Evolutionary conservation across 1,140 invertebrate genomes (phyloP).

Genomic region (Homalodisca vitripennis): DNA sequence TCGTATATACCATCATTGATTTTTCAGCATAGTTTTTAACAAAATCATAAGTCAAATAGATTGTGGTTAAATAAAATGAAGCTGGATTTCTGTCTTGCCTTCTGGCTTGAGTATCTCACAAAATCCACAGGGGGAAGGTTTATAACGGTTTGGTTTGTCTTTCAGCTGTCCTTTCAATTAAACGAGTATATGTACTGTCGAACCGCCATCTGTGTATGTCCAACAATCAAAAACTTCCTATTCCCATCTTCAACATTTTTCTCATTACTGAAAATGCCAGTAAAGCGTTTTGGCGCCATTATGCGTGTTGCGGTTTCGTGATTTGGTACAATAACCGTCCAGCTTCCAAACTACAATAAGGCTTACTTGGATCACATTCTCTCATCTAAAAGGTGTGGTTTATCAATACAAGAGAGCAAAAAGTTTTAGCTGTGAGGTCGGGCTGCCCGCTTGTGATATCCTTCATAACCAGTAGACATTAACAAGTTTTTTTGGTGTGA

Average conservation of each 20-base stretch:
- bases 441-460: constrained; percentile 47
- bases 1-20: not conserved
- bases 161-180: constrained; percentile 42
- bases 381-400: constrained; percentile 43
- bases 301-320: constrained; percentile 47
- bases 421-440: constrained; percentile 47
- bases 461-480: constrained; percentile 50
- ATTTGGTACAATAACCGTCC: no score
- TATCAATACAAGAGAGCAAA: constrained; percentile 45
- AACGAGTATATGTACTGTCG: constrained; percentile 47
- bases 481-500: constrained; percentile 42
- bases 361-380: constrained; percentile 8
- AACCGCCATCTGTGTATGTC: constrained; percentile 50
- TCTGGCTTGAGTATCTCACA: not conserved
- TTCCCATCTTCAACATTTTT: constrained; percentile 44
- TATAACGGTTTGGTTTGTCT: constrained; percentile 33
- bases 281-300: constrained; percentile 46
- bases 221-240: constrained; percentile 48
- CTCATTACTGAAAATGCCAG: constrained; percentile 38
- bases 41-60: constrained; percentile 21
- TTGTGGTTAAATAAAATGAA: constrained; percentile 3
- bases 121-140: constrained; percentile 22
- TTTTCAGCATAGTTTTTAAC: no score
- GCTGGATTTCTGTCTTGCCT: constrained; percentile 20
- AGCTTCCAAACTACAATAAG: constrained; percentile 22